These are phyloP conservation scores for Bubo blakistoni DNA, from an alignment of 2,113 vertebrate species.

Conservation along the genomic window DNA sequence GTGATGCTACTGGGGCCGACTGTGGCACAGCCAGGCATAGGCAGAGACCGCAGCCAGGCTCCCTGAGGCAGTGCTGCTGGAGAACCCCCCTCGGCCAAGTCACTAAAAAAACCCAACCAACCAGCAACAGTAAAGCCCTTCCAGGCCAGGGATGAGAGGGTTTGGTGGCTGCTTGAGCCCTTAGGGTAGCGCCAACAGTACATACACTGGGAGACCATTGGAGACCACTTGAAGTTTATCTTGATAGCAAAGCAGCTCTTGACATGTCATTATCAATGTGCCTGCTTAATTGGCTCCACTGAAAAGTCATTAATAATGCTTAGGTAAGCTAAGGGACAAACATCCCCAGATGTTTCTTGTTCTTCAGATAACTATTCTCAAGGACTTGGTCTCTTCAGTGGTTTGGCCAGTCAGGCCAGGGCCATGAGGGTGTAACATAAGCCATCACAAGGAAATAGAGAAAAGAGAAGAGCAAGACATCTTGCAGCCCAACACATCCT, in stretches of 20 bases:
- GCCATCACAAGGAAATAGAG: background rate
- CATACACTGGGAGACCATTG: background rate
- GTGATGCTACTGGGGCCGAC: background rate
- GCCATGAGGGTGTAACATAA: background rate
- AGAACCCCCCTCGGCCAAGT: background rate
- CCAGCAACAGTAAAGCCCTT: background rate
- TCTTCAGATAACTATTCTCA: background rate
- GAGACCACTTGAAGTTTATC: background rate
- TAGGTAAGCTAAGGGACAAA: background rate
- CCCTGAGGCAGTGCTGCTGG: background rate
- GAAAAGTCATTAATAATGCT: background rate
- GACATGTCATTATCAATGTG: background rate
- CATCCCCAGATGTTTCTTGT: background rate
- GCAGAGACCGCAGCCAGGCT: background rate
- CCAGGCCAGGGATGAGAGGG: background rate
- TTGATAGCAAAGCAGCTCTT: background rate
- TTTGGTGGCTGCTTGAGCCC: background rate
- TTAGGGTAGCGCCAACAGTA: accelerated
- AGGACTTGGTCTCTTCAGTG: background rate
- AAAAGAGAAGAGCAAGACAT: background rate
- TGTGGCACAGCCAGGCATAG: background rate
- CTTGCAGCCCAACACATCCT: background rate
- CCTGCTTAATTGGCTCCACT: background rate
- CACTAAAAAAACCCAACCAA: background rate
- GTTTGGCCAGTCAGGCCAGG: background rate